Conservation (phyloP, 1,140 invertebrate species). For the Leptonema lineaticorne region DNA sequence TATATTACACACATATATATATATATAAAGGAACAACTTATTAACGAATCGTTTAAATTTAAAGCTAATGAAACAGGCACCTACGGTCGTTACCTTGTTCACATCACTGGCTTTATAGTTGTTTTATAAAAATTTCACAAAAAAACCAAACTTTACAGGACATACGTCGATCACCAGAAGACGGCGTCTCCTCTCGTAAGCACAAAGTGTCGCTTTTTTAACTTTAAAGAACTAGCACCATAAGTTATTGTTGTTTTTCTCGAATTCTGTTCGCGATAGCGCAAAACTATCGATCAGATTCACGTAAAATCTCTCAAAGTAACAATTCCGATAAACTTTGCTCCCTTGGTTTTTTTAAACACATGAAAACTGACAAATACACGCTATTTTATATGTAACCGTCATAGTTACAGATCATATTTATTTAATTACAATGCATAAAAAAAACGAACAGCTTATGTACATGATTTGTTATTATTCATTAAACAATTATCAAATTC, state of each 20-base stretch:
- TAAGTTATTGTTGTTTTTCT: conserved; percentile 10
- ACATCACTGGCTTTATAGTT: conserved; percentile 37
- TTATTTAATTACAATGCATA: no score
- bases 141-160: background rate
- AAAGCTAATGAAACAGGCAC: conserved; percentile 42
- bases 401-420: no score
- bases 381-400: no score
- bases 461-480: no score
- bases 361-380: no score
- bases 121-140: conserved; percentile 13
- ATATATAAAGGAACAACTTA: conserved; percentile 32
- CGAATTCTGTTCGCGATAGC: background rate
- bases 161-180: conserved; percentile 10
- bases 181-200: background rate
- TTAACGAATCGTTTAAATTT: conserved; percentile 33
- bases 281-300: background rate
- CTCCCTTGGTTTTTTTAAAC: no score
- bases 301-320: background rate
- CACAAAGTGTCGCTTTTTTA: no score
- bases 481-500: no score
- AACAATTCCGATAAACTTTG: background rate
- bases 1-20: no score
- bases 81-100: conserved; percentile 42
- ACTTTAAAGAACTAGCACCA: conserved; percentile 30
- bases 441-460: no score